Conservation (phyloP, 2,797 vertebrate species). For the Poeciliopsis gracilis region DNA sequence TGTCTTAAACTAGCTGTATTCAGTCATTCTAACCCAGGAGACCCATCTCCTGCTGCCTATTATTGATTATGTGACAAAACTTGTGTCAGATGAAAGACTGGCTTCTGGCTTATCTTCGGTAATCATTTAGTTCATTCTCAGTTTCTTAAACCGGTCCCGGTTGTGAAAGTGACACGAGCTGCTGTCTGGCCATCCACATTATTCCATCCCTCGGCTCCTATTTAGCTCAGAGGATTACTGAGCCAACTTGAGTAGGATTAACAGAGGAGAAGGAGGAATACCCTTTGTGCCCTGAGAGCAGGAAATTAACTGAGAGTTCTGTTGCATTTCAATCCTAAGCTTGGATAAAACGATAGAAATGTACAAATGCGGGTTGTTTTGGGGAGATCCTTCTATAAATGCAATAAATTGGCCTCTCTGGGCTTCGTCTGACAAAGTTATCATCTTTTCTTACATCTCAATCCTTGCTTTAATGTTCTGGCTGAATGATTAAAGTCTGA, state of each 20-base stretch:
- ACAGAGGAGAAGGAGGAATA: constrained; percentile 59
- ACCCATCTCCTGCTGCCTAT: constrained; percentile 4
- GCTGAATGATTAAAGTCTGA: constrained; percentile 9
- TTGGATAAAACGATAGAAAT: constrained; percentile 19
- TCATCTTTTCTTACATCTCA: constrained; percentile 9
- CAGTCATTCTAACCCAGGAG: constrained; percentile 1
- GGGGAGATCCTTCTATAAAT: background rate
- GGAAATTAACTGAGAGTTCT: constrained; percentile 39
- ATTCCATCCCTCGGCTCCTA: constrained; percentile 50
- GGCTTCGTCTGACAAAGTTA: constrained; percentile 32
- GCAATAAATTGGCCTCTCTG: constrained; percentile 8
- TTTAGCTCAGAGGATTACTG: constrained; percentile 69
- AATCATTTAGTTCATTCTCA: constrained; percentile 40
- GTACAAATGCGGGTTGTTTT: background rate
- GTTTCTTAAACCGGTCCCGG: constrained; percentile 38
- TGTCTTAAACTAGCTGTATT: constrained; percentile 2
- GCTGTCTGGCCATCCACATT: constrained; percentile 52
- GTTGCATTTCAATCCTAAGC: constrained; percentile 16
- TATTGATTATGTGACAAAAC: constrained; percentile 15
- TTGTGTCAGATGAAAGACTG: background rate
- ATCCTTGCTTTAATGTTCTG: constrained; percentile 27
- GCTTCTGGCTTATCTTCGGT: constrained; percentile 22
- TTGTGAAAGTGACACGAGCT: constrained; percentile 57
- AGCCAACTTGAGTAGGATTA: constrained; percentile 73
- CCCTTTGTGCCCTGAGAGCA: constrained; percentile 55